Conservation (phyloP, 2,888 invertebrate species). For the Lydus trimaculatus region DNA sequence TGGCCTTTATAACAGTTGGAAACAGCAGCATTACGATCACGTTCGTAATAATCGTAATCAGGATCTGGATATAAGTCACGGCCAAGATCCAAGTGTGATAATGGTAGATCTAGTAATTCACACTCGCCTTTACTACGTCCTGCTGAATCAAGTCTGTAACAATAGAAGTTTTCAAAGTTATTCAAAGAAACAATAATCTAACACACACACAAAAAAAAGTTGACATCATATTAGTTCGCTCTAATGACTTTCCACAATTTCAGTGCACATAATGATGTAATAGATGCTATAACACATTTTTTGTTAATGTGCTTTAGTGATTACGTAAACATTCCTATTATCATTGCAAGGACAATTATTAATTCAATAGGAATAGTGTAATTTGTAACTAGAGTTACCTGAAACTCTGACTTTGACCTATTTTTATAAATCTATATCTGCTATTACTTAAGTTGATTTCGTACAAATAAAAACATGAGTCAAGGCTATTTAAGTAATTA, state of each 20-base stretch:
- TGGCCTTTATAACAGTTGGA: conserved; percentile 39
- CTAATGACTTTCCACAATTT: conserved; percentile 29
- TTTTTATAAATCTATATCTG: background rate
- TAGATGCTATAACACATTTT: conserved; percentile 24
- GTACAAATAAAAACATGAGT: background rate
- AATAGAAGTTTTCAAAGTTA: background rate
- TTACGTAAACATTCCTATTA: conserved; percentile 6
- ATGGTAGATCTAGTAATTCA: conserved; percentile 76
- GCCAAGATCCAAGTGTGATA: conserved; percentile 71
- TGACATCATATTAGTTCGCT: conserved; percentile 25
- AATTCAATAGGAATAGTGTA: background rate
- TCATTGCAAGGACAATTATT: conserved; percentile 19
- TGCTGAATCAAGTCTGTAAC: conserved; percentile 69
- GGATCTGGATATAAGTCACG: conserved; percentile 71
- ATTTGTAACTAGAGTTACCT: no score
- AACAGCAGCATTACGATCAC: conserved; percentile 73
- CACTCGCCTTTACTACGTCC: conserved; percentile 79
- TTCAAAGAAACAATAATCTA: background rate
- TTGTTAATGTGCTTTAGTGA: background rate
- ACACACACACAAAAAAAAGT: no score
- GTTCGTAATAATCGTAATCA: conserved; percentile 81
- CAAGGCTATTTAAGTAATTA: background rate
- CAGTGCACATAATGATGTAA: conserved; percentile 28
- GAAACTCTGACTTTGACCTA: background rate
- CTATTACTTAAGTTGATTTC: background rate